Conservation (phyloP, 1,140 invertebrate species). For the Listronotus bonariensis region DNA sequence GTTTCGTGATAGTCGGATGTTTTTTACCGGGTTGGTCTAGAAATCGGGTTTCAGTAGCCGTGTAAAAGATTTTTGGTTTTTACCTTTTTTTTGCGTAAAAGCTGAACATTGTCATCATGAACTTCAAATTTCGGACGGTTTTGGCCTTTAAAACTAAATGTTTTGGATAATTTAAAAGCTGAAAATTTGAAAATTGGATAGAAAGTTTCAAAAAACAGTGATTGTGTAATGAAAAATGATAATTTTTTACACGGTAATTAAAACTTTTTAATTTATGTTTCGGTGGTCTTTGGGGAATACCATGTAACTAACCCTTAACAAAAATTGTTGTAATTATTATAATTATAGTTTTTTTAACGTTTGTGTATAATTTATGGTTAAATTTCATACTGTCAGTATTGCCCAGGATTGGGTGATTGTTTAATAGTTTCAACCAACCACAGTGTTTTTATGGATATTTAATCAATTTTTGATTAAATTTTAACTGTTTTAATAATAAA, state of each 20-base stretch:
- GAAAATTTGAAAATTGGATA: neutral
- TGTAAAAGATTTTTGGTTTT: slow-evolving; percentile 1
- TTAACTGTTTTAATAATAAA: too few species aligned
- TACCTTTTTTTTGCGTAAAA: too few species aligned
- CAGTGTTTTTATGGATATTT: too few species aligned
- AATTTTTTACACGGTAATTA: slow-evolving; percentile 8
- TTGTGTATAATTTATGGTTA: too few species aligned
- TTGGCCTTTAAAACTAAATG: neutral
- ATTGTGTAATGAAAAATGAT: slow-evolving; percentile 13
- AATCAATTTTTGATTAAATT: too few species aligned
- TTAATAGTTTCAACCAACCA: too few species aligned
- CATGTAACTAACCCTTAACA: neutral
- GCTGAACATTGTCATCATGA: too few species aligned
- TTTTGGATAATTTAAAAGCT: neutral
- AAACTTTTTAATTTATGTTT: neutral
- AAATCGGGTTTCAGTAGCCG: slow-evolving; percentile 6
- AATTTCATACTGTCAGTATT: too few species aligned
- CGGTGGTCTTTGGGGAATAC: neutral
- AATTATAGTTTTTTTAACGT: too few species aligned
- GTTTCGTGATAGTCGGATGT: slow-evolving; percentile 6
- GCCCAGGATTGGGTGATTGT: too few species aligned
- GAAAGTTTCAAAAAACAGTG: neutral
- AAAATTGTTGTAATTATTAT: too few species aligned
- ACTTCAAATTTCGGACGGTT: neutral
- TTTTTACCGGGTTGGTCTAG: slow-evolving; percentile 8